Evolutionary conservation across 2,113 vertebrate species (phyloP), one percentile per base, ranked within the genome.

Genomic region (Alouatta palliata): DNA sequence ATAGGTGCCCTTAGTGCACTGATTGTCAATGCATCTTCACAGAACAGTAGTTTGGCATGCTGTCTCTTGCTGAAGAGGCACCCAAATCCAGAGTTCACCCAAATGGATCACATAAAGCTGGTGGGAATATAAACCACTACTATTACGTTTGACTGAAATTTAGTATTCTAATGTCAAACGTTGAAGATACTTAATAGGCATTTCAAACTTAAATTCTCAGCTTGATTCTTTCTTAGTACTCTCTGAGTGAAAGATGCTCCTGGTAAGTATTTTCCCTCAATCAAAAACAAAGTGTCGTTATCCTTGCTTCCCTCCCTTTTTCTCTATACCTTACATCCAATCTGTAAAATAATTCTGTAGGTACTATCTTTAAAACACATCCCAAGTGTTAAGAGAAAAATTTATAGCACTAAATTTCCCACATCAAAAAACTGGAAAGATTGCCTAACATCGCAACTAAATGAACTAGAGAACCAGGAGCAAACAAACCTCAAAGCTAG

Each of bases 171-270:
- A 87, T 37, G 47, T 35, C 71, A 94, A 93, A 54, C 87, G 95
- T 21, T 25, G 85, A 81, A 79, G 73, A 80, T 37, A 82, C 61
- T 73, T 91, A 97, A 75, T 19, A 88, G 54, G n/a, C 45, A 92
- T 77, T 75, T 97, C 77, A 70, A 83, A 96, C 25, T 85, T 85
- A 45, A 91, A 91, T 58, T 95, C 82, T 73, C 83, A 91, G 88
- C 23, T 58, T 82, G 25, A 90, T 71, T 95, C 45, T 56, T 95
- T 56, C 54, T 92, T 58, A 87, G 58, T 70, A 35, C 11, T 76
- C 45, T 85, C 27, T 89, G 43, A 95, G 30, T 92, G 90, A 94
- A 95, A 95, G 54, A 82, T 77, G 91, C 16, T 47, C 77, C 7
- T 68, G 47, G 43, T 75, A 35, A 35, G 35, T 88, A 94, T 79